Conservation (phyloP, 37 sponge, comb jelly and placozoan genomes). For the Oopsacas minuta region DNA sequence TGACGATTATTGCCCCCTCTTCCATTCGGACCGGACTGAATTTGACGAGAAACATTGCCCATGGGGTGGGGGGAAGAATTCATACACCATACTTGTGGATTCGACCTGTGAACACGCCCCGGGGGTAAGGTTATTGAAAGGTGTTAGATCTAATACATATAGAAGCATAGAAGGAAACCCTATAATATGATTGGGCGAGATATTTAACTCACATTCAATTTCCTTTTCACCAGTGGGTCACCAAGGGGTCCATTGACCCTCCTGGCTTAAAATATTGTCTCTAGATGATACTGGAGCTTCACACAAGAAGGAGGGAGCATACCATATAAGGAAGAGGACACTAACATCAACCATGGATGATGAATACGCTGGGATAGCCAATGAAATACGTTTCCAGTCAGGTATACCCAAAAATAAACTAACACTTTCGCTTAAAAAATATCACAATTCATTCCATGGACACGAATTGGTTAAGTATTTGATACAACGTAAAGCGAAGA, state of each 20-base stretch:
- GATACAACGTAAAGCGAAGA: slow-evolving; percentile 31
- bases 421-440: slow-evolving; percentile 45
- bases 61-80: too few species aligned
- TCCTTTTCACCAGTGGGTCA: too few species aligned
- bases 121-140: too few species aligned
- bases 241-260: too few species aligned
- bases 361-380: slow-evolving; percentile 51
- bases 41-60: too few species aligned
- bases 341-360: slow-evolving; percentile 32
- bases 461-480: slow-evolving; percentile 70
- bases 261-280: neutral
- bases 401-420: slow-evolving; percentile 45
- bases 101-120: too few species aligned
- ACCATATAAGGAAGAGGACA: neutral
- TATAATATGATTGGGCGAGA: too few species aligned
- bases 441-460: slow-evolving; percentile 62
- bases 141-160: too few species aligned
- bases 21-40: too few species aligned
- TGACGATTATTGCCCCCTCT: neutral
- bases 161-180: too few species aligned
- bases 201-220: too few species aligned
- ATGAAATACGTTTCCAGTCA: slow-evolving; percentile 52
- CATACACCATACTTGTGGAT: too few species aligned
- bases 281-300: neutral
- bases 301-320: neutral